These are phyloP conservation scores for Echinarachnius parma DNA, from an alignment of 53 echinoderm and acorn worm genomes.

Conservation along the genomic window DNA sequence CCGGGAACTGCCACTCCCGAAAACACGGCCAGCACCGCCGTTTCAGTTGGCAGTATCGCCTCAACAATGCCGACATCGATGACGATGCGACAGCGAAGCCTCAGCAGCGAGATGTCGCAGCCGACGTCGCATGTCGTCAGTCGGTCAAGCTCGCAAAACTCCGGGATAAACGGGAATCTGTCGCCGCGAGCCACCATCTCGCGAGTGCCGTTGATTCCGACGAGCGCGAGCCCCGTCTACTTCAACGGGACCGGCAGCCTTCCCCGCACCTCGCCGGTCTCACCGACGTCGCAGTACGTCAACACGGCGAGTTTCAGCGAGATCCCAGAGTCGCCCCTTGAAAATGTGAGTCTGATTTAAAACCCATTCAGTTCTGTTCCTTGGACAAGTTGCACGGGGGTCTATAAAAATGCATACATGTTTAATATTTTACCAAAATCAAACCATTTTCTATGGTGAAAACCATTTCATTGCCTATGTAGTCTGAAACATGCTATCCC, in stretches of 20 bases:
- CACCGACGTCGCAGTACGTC: constrained; percentile 57
- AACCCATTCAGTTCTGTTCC: neutral
- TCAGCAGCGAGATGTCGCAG: constrained; percentile 16
- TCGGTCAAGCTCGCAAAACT: constrained; percentile 34
- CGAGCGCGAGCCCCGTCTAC: constrained; percentile 5
- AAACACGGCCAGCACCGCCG: neutral
- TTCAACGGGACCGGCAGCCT: constrained; percentile 12
- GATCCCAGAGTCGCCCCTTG: constrained; percentile 55
- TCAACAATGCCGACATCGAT: neutral
- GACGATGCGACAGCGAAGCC: constrained; percentile 19
- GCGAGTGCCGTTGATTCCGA: neutral
- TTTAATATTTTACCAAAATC: too few relatives aligned
- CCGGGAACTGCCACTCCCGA: neutral
- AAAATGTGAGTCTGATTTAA: constrained; percentile 19
- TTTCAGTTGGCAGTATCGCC: too few relatives aligned
- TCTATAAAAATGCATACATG: too few relatives aligned
- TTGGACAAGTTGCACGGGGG: too few relatives aligned
- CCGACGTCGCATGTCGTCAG: neutral
- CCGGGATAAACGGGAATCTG: constrained; percentile 21
- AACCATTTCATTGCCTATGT: too few relatives aligned
- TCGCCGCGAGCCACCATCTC: constrained; percentile 3
- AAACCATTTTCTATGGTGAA: too few relatives aligned
- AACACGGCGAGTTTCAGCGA: constrained; percentile 57
- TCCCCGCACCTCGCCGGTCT: constrained; percentile 16
- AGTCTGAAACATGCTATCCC: too few relatives aligned